These are phyloP conservation scores for Didymodactylos carnosus DNA, from an alignment of 2,888 invertebrate genomes.

Conservation along the genomic window DNA sequence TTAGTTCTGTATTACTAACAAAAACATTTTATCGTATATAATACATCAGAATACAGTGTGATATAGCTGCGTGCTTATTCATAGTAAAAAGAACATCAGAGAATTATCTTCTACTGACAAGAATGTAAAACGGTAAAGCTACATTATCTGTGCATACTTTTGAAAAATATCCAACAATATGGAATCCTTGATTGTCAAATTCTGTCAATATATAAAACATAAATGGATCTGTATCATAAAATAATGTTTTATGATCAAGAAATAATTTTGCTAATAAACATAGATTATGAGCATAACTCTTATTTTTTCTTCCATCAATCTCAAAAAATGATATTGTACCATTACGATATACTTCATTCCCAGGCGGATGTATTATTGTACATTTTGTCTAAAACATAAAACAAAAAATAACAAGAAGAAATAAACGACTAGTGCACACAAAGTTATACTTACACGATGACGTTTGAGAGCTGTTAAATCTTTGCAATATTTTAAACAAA, in stretches of 20 bases:
- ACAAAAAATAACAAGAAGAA: neutral
- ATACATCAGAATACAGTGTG: too few species aligned
- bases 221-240: constrained; percentile 97
- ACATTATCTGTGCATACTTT: too few species aligned
- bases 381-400: constrained; percentile 45
- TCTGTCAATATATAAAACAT: constrained; percentile 87
- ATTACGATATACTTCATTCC: constrained; percentile 91
- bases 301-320: constrained; percentile 89
- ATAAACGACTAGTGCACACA: too few species aligned
- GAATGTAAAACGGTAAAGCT: too few species aligned
- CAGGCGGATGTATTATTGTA: constrained; percentile 75
- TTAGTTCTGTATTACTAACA: too few species aligned
- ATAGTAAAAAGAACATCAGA: too few species aligned
- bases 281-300: constrained; percentile 72
- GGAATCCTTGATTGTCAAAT: constrained; percentile 68
- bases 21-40: too few species aligned
- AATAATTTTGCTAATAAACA: constrained; percentile 85
- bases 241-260: constrained; percentile 88
- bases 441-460: constrained; percentile 46
- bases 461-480: constrained; percentile 80
- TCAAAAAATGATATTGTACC: constrained; percentile 86
- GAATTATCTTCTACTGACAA: too few species aligned
- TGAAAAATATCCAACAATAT: constrained; percentile 98
- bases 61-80: too few species aligned
- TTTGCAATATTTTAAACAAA: constrained; percentile 87